Evolutionary conservation across 2,797 vertebrate species (phyloP), one percentile per base, ranked within the genome.

Genomic region (Ctenosaura bakeri): DNA sequence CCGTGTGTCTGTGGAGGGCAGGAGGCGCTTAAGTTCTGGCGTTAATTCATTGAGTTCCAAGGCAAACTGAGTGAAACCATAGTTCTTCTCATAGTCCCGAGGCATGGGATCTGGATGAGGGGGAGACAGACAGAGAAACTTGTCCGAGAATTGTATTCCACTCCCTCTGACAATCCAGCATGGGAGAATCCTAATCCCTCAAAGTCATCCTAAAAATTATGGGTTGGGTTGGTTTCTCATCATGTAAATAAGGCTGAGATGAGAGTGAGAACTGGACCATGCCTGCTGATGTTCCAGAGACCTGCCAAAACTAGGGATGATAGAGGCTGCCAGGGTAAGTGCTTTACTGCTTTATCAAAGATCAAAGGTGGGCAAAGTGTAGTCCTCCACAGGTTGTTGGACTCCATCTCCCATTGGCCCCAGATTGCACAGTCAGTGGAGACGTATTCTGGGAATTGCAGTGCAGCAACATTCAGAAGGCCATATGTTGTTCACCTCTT

Each of bases 41-140:
- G 96, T 97, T 14, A 99, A 97, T 90, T 99, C 98, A 74, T 99
- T 99, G 95, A 99, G 97, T 97, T 99, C 98, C 97, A 99, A 95
- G 87, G 98, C 98, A 32, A 99, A 99, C 95, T 97, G 97, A 42
- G 99, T 99, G 97, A 99, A 99, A 93, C 98, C 99, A 35, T 98
- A 99, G 93, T 97, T 99, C 85, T 97, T 94, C 93, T 98, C 96
- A 52, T 97, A 93, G 92, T 99, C 97, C 32, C 96, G 98, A 46
- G 98, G 99, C 97, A 98, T 98, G 16, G 98, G 97, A 95, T 98
- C 99, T 99, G 97, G 5, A 74, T 42, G 29, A 79, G 26, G 26
- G 16, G 69, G 50, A 6, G 22, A 0, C 35, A 88, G 35, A 4
- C 20, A 76, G 13, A 22, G 6, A 52, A 35, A 10, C 1, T 14